phyloP scores from a whole-genome alignment of 92 coral and sea anemone species.

The Pocillopora meandrina region DNA sequence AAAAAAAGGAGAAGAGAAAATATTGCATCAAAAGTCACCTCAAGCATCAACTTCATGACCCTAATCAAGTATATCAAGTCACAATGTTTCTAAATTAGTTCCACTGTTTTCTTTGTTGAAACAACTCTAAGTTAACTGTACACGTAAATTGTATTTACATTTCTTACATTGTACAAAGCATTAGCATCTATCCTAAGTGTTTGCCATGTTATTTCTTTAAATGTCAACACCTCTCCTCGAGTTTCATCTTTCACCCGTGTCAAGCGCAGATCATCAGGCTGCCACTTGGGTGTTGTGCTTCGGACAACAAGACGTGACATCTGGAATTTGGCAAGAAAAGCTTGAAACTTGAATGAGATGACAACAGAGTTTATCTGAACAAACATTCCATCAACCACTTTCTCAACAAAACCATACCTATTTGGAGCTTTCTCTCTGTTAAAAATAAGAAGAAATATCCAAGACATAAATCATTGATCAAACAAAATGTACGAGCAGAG shows the following conservation, averaged over 20 bases:
- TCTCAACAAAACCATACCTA: conserved; percentile 97
- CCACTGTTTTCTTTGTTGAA: neutral
- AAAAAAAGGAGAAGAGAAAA: too few relatives aligned
- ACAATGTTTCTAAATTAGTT: too few relatives aligned
- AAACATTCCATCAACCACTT: conserved; percentile 98
- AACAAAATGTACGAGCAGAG: too few relatives aligned
- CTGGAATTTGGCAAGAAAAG: conserved; percentile 91
- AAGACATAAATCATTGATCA: neutral
- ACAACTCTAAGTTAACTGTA: neutral
- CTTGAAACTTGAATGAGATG: conserved; percentile 88
- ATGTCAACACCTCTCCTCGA: conserved; percentile 89
- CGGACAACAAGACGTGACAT: conserved; percentile 88
- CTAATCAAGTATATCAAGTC: too few relatives aligned
- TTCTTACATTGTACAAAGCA: conserved; percentile 79
- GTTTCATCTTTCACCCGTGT: conserved; percentile 93
- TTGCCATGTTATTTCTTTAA: conserved; percentile 92
- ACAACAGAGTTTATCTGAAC: conserved; percentile 95
- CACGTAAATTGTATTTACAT: neutral
- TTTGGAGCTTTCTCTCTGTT: conserved; percentile 83
- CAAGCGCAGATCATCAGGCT: conserved; percentile 79
- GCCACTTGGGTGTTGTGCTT: conserved; percentile 95
- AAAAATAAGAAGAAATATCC: neutral
- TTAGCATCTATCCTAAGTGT: conserved; percentile 93
- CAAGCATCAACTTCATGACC: too few relatives aligned
- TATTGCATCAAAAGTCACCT: too few relatives aligned